These are phyloP conservation scores for Calliphora vomitoria DNA, from an alignment of 2,888 invertebrate genomes.

Conservation along the genomic window DNA sequence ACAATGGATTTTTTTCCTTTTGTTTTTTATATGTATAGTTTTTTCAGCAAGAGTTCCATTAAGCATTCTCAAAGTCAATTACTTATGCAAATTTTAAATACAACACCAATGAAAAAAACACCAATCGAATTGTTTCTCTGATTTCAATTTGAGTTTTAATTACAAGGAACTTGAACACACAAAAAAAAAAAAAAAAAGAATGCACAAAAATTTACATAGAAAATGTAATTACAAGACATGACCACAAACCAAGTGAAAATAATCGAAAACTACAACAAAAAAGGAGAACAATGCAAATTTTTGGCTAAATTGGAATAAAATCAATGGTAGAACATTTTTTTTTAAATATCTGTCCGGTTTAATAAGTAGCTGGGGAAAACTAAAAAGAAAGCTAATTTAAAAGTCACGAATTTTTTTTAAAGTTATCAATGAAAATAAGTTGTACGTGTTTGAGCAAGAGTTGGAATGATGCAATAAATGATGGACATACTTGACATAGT, in stretches of 20 bases:
- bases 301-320: background rate
- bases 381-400: background rate
- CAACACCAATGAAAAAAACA: conserved; percentile 4
- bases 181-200: conserved; percentile 24
- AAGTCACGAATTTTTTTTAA: background rate
- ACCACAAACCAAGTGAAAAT: conserved; percentile 35
- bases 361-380: background rate
- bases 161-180: conserved; percentile 45
- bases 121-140: conserved; percentile 33
- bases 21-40: background rate
- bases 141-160: conserved; percentile 65
- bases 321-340: background rate
- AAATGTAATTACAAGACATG: conserved; percentile 66
- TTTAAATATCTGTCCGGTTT: background rate
- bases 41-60: background rate
- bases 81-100: conserved; percentile 64
- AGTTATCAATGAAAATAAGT: background rate
- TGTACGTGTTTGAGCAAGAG: background rate
- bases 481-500: too few species aligned
- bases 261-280: conserved; percentile 2
- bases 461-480: background rate
- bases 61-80: conserved; percentile 57
- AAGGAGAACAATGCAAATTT: conserved; percentile 6
- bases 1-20: background rate
- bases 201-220: conserved; percentile 45